Percentiles rank a stretch among this genome's conserved stretches.
Evolutionary conservation across 2,113 vertebrate genomes (phyloP).

Genomic region (Hoplias malabaricus): DNA sequence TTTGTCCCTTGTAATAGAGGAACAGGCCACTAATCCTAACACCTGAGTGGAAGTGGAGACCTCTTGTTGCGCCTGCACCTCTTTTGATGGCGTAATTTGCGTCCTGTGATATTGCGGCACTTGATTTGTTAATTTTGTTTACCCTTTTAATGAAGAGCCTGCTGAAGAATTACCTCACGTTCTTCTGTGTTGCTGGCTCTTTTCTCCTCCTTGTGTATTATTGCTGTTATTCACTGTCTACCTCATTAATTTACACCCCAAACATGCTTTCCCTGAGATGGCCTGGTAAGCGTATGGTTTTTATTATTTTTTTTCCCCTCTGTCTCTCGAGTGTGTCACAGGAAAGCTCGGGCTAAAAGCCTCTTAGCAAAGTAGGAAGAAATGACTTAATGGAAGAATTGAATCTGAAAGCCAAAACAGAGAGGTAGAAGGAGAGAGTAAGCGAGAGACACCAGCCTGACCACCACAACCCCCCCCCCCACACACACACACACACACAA

Average conservation of each 20-base stretch:
- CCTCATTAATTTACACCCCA: conserved; percentile 56
- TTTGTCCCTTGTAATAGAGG: not conserved
- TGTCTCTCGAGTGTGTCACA: conserved; percentile 57
- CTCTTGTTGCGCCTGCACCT: conserved; percentile 13
- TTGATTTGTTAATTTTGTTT: conserved; percentile 46
- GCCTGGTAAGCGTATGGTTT: conserved; percentile 27
- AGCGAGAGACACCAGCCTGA: conserved; percentile 39
- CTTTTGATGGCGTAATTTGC: conserved; percentile 29
- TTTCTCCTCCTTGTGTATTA: conserved; percentile 31
- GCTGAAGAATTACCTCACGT: conserved; percentile 30
- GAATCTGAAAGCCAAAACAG: conserved; percentile 61
- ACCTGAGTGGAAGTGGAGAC: too few relatives aligned
- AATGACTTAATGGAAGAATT: conserved; percentile 76
- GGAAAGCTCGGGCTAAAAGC: conserved; percentile 71
- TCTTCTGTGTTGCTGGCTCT: conserved; percentile 17
- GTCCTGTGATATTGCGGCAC: conserved; percentile 29
- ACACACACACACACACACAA: too few relatives aligned
- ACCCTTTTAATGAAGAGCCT: conserved; percentile 41
- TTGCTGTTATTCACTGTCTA: conserved; percentile 48
- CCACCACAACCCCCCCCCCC: not conserved
- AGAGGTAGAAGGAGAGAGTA: conserved; percentile 29
- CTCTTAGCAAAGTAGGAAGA: conserved; percentile 69
- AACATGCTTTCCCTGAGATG: conserved; percentile 44
- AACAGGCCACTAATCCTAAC: not conserved
- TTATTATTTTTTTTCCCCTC: conserved; percentile 35